These are phyloP conservation scores for Capreolus pygargus DNA, from an alignment of 2,113 vertebrate genomes.

Conservation along the genomic window DNA sequence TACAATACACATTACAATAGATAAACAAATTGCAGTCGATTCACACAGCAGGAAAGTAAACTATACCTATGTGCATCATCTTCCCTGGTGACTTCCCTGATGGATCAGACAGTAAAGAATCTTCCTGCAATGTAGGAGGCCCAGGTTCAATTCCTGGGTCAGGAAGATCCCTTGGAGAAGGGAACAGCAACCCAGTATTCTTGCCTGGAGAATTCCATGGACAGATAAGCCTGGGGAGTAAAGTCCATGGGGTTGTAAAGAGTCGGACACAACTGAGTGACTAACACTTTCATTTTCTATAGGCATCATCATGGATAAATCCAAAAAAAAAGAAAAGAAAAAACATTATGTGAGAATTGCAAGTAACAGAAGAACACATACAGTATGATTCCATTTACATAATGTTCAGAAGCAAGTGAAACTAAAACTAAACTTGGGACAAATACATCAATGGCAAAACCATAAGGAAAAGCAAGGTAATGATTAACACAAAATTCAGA, in stretches of 20 bases:
- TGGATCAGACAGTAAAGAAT: background rate
- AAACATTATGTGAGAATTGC: background rate
- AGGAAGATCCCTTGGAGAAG: background rate
- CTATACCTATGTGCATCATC: background rate
- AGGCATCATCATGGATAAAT: background rate
- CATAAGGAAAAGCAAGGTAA: background rate
- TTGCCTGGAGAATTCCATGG: background rate
- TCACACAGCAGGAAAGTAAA: background rate
- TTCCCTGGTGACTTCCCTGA: background rate
- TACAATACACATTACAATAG: background rate
- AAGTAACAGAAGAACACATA: background rate
- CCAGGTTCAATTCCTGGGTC: background rate
- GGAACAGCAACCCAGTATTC: background rate
- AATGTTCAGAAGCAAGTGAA: constrained; percentile 7
- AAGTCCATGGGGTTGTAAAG: background rate
- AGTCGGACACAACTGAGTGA: background rate
- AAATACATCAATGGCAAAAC: background rate
- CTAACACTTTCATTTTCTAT: background rate
- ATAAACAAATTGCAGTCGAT: background rate
- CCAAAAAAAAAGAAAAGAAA: background rate
- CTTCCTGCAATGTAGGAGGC: background rate
- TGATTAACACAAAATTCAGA: background rate
- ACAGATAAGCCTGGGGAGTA: background rate
- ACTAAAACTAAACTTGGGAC: background rate
- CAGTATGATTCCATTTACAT: background rate